Evolutionary conservation across 2,113 vertebrate genomes (phyloP), one percentile per base, ranked within the genome.

Genomic region (Crotalus horridus): DNA sequence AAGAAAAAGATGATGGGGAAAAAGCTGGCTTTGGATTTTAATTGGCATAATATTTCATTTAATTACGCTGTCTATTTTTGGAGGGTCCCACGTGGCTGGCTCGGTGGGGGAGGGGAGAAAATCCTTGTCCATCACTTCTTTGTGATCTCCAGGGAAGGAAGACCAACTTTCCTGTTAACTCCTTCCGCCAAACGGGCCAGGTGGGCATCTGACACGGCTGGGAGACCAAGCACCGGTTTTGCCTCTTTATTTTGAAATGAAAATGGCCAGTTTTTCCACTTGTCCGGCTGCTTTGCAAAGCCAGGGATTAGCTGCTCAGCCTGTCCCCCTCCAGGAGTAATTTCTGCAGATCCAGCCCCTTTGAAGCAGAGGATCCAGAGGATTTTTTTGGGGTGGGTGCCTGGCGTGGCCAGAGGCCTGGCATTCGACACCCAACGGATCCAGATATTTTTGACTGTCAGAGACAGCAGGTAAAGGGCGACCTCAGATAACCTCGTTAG

Each of bases 31-130:
- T 74, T 17, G 29, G 90, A 5, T 89, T 93, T 93, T 93, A 93
- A 93, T 93, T 93, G 93, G 90, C 93, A 48, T 93, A 89, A 92
- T 93, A 93, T 93, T 93, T 93, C 93, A 93, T 93, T 93, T 92
- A 93, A 93, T 93, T 93, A 92, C 93, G 69, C 86, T 64, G 56
- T 91, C 93, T 93, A 89, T 86, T 93, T 93, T 88, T 20, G 24
- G 92, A 89, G 90, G 43, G n/a, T 11, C 9, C 55, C 29, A 10
- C 59, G 48, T 85, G 85, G 12, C 59, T 85, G 59, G 7, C 29
- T 24, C 15, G 23, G 87, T 39, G 90, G 61, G 43, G 64, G 74
- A 1, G n/a, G n/a, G 6, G 29, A 11, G 26, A n/a, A 5, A 39
- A 17, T 43, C 58, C 23, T 54, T 61, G 43, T 48, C 33, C 55